These are phyloP conservation scores for Leontopithecus rosalia DNA, from an alignment of 2,797 vertebrate genomes.

Conservation along the genomic window DNA sequence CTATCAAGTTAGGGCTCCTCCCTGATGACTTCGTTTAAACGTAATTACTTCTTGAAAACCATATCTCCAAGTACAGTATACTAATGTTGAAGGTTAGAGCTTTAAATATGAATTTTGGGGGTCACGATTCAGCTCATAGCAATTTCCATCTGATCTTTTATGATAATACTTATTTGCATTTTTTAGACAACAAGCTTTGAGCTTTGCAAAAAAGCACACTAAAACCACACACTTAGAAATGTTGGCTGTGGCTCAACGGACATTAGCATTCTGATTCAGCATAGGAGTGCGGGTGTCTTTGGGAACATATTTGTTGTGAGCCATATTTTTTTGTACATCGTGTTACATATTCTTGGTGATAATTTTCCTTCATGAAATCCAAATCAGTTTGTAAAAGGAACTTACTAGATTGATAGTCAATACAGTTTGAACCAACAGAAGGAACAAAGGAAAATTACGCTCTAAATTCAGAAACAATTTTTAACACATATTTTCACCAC, in stretches of 20 bases:
- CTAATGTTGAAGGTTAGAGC: not conserved
- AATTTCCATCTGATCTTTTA: conserved; percentile 27
- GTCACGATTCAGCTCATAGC: not conserved
- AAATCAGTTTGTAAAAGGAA: not conserved
- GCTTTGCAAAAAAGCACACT: not conserved
- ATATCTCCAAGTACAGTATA: not conserved
- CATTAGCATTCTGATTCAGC: conserved; percentile 47
- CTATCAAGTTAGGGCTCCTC: not conserved
- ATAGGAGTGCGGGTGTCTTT: not conserved
- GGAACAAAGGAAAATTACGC: conserved; percentile 10
- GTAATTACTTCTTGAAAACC: not conserved
- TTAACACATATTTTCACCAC: not conserved
- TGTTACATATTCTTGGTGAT: not conserved
- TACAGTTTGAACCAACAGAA: not conserved
- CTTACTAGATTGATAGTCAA: not conserved
- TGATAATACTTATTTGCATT: not conserved
- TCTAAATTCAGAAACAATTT: conserved; percentile 30
- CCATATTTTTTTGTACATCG: not conserved
- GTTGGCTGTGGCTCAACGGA: conserved; percentile 11
- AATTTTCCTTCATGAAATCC: not conserved
- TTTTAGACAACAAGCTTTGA: not conserved
- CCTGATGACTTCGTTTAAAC: not conserved
- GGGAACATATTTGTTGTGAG: conserved; percentile 21
- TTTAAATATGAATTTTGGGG: not conserved
- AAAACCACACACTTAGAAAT: not conserved